Evolutionary conservation across 2,797 vertebrate species (phyloP).

Genomic region (Loris lydekkerianus): DNA sequence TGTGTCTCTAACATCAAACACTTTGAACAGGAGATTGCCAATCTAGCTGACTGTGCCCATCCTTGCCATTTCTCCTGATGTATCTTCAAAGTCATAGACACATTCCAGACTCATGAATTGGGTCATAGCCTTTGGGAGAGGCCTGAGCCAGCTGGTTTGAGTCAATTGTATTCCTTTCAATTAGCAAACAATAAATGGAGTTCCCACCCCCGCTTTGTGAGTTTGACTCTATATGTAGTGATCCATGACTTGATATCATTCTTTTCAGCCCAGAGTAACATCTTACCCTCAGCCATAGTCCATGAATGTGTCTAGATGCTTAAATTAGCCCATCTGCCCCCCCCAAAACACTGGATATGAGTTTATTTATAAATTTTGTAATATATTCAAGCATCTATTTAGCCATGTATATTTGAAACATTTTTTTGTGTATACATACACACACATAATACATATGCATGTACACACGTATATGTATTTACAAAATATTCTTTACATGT

Average conservation of each 20-base stretch:
- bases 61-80: slow-evolving; percentile 85
- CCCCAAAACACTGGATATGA: slow-evolving; percentile 31
- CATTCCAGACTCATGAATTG: slow-evolving; percentile 89
- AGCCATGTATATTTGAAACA: not conserved
- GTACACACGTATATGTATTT: too few relatives aligned
- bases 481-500: too few relatives aligned
- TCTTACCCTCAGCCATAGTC: slow-evolving; percentile 43
- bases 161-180: slow-evolving; percentile 89
- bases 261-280: slow-evolving; percentile 74
- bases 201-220: slow-evolving; percentile 71
- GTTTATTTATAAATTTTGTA: slow-evolving; percentile 42
- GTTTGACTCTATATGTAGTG: slow-evolving; percentile 82
- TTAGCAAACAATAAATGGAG: slow-evolving; percentile 88
- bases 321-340: slow-evolving; percentile 48
- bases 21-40: slow-evolving; percentile 80
- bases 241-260: slow-evolving; percentile 86
- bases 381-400: not conserved
- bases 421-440: not conserved
- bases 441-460: not conserved
- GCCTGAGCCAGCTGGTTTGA: slow-evolving; percentile 88
- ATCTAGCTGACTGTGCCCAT: slow-evolving; percentile 84
- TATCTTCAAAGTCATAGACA: slow-evolving; percentile 88
- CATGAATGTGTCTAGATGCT: slow-evolving; percentile 73
- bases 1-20: slow-evolving; percentile 83
- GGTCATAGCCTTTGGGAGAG: slow-evolving; percentile 87